Evolutionary conservation across 2,113 vertebrate genomes (phyloP), one percentile per base, ranked within the genome.

Genomic region (Rhinolophus ferrumequinum): DNA sequence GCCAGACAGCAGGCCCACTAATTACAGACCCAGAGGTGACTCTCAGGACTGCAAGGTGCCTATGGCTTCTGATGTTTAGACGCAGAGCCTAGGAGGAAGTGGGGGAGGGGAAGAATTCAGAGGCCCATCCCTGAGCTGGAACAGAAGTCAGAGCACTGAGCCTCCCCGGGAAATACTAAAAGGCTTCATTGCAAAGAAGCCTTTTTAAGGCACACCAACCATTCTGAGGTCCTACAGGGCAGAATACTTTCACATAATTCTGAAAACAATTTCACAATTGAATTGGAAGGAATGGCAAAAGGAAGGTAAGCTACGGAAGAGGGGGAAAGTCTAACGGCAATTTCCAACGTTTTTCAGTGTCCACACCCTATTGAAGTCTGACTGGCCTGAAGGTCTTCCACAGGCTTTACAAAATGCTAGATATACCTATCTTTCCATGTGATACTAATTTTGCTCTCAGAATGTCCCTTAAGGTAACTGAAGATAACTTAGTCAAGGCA

Each of bases 241-340:
- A 89, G 89, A 93, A 83, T 56, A 91, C 70, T 73, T 73, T 67
- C 73, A 89, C 28, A 44, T 52, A 64, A 92, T 95, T 92, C 80
- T 84, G 15, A 80, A 94, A 92, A 76, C 14, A 58, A 66, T 41
- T 76, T 89, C 35, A 94, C 62, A 92, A 79, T 2, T 41, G n/a
- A 92, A 82, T 66, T 89, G 44, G 44, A 85, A 93, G 82, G 5
- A 84, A 54, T 35, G 28, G 8, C 19, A 6, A 50, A 93, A 81
- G 12, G 41, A n/a, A 73, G 5, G 21, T 3, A 85, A 86, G 50
- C 11, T 13, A 60, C 77, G 60, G 41, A 64, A 72, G 9, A 50
- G 41, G n/a, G 3, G 9, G 16, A 26, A 21, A 54, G 1, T 72
- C 22, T 76, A 75, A 44, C 8, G 58, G 22, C 67, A 66, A 76